Base-by-base conservation (phyloP, 2,113 vertebrate genomes). In the Calyptommatus sinebrachiatus region DNA sequence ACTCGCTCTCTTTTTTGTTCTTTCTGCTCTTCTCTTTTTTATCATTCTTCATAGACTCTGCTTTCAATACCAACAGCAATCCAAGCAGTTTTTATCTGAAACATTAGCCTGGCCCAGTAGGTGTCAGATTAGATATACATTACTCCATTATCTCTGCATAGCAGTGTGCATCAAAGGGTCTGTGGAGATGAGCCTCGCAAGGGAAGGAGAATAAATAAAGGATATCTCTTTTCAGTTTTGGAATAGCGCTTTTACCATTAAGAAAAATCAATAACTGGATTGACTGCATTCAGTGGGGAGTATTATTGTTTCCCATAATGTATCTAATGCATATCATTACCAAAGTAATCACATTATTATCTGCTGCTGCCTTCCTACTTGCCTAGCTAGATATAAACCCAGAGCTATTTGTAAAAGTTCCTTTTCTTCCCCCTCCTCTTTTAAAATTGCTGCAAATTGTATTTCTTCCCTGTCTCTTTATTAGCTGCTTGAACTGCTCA, bases 281-380 rank as follows among this genome's bases (percentile, higher is more conserved):
- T 95, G 92, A 93, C 90, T 94, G 91, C 89, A 81, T 95, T 95
- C 95, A 93, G 93, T 94, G 90, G 92, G 90, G 92, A 94, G 91
- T 90, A 94, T 94, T 96, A 95, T 95, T 92, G 91, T 94, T 95
- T 93, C 93, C 94, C 85, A 89, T 96, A 97, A 97, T 94, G 94
- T 94, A 94, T 91, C 93, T 96, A 96, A 97, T 96, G 95, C 92
- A 96, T 96, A 96, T 95, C 92, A 96, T 97, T 97, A 96, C 92
- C 88, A 91, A 93, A 90, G 89, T 94, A 97, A 96, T 96, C 94
- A 90, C 93, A 95, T 95, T 95, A 94, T 92, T 93, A 93, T 95
- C 91, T 94, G 87, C 79, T 88, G 82, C 80, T 69, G 71, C 84
- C 78, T 90, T 89, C 74, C 89, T 88, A 90, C 91, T 92, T 92